Conservation (phyloP, 2,797 vertebrate genomes). For the Chloroceryle inda region DNA sequence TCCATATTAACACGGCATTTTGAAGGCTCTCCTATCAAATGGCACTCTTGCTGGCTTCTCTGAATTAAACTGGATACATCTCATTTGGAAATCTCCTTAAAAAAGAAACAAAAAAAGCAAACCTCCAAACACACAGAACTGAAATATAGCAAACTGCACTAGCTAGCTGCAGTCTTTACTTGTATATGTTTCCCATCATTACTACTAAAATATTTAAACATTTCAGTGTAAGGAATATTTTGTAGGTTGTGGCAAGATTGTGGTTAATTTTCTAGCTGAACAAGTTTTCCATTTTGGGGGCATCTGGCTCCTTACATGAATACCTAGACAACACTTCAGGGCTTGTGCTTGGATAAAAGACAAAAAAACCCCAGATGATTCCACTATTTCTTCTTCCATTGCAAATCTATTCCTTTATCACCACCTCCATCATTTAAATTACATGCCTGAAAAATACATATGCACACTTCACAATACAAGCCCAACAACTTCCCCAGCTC, state of each 20-base stretch:
- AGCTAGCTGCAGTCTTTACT: not conserved
- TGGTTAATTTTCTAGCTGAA: constrained; percentile 5
- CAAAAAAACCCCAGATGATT: not conserved
- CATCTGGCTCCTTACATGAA: not conserved
- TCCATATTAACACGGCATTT: not conserved
- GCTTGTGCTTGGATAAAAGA: not conserved
- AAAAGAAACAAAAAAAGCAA: not conserved
- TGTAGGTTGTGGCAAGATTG: not conserved
- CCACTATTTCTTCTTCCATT: not conserved
- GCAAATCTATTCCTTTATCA: not conserved
- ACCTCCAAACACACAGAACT: not conserved
- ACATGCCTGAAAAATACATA: not conserved
- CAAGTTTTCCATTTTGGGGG: not conserved
- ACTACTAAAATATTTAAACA: not conserved
- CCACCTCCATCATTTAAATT: not conserved
- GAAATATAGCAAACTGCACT: not conserved
- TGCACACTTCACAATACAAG: not conserved
- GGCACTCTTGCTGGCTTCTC: not conserved
- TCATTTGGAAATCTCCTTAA: not conserved
- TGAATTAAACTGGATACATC: not conserved
- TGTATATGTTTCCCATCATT: not conserved
- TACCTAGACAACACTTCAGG: constrained; percentile 4
- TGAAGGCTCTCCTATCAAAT: not conserved
- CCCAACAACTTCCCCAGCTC: not conserved
- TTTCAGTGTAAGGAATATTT: not conserved